Evolutionary conservation across 2,113 vertebrate genomes (phyloP).

Genomic region (Pseudorhombus dupliciocellatus): DNA sequence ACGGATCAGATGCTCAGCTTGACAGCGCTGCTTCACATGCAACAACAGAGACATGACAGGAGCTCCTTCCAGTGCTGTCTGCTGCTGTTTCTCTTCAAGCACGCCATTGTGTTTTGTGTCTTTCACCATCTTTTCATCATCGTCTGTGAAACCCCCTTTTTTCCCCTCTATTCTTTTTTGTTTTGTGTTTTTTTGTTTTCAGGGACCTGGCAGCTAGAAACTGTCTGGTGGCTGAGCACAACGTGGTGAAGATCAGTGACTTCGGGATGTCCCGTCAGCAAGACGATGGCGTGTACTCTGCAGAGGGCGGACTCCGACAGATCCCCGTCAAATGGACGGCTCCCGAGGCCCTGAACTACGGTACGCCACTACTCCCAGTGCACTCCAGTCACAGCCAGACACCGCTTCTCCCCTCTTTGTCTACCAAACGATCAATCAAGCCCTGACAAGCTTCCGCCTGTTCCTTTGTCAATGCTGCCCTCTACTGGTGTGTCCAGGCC

Average conservation of each 20-base stretch:
- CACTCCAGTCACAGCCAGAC: conserved; percentile 3
- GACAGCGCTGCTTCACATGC: conserved; percentile 15
- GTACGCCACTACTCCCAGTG: conserved; percentile 68
- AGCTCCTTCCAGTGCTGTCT: background rate
- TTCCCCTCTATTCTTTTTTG: background rate
- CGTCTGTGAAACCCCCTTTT: background rate
- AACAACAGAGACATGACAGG: conserved; percentile 32
- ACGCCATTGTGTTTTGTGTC: background rate
- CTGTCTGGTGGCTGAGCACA: conserved; percentile 91
- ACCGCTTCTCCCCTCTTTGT: background rate
- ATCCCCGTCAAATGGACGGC: conserved; percentile 98
- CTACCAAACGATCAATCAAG: background rate
- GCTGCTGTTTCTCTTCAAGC: background rate
- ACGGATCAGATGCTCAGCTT: conserved; percentile 50
- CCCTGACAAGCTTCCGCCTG: background rate
- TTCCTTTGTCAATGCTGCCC: conserved; percentile 68
- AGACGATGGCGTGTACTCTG: conserved; percentile 90
- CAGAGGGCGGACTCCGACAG: conserved; percentile 89
- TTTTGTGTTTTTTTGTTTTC: background rate
- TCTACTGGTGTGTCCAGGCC: conserved; percentile 82
- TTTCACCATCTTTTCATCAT: background rate
- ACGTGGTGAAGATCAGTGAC: conserved; percentile 95
- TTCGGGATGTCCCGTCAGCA: conserved; percentile 98
- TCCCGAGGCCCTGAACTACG: conserved; percentile 94
- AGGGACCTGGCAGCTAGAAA: conserved; percentile 95